Evolutionary conservation across 2,888 invertebrate genomes (phyloP).

Genomic region (Hemaris fuciformis): DNA sequence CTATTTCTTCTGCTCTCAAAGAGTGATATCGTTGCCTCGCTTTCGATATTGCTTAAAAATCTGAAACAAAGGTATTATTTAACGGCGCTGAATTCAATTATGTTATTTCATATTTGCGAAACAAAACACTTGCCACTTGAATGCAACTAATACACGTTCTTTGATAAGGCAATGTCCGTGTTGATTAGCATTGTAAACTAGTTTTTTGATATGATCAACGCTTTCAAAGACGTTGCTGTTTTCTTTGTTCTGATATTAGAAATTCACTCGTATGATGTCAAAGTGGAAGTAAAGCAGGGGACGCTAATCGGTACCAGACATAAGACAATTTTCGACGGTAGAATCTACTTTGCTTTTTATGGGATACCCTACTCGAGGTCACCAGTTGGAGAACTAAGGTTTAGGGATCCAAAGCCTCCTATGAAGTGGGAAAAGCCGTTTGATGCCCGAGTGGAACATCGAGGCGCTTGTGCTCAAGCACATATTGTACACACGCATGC

Average conservation of each 20-base stretch:
- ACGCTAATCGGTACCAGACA: constrained; percentile 47
- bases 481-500: constrained; percentile 67
- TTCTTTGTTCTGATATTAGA: background rate
- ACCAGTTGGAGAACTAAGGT: constrained; percentile 59
- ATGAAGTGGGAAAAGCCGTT: constrained; percentile 75
- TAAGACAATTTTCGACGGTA: constrained; percentile 51
- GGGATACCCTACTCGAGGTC: constrained; percentile 66
- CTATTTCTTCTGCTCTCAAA: constrained; percentile 45
- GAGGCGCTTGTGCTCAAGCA: constrained; percentile 83
- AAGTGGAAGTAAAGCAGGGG: constrained; percentile 59
- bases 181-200: background rate
- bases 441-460: constrained; percentile 78
- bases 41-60: constrained; percentile 60
- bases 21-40: constrained; percentile 42
- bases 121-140: constrained; percentile 42
- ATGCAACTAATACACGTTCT: constrained; percentile 34
- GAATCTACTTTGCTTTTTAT: constrained; percentile 62
- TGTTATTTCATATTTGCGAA: constrained; percentile 15
- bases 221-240: background rate
- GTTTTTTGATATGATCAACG: background rate
- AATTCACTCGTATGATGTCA: constrained; percentile 35
- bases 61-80: constrained; percentile 43
- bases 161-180: background rate
- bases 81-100: constrained; percentile 11
- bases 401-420: constrained; percentile 57